Percentiles rank a stretch among this genome's conserved stretches.
phyloP scores from a whole-genome alignment of 2,113 vertebrate genomes.

The Phocoena phocoena region DNA sequence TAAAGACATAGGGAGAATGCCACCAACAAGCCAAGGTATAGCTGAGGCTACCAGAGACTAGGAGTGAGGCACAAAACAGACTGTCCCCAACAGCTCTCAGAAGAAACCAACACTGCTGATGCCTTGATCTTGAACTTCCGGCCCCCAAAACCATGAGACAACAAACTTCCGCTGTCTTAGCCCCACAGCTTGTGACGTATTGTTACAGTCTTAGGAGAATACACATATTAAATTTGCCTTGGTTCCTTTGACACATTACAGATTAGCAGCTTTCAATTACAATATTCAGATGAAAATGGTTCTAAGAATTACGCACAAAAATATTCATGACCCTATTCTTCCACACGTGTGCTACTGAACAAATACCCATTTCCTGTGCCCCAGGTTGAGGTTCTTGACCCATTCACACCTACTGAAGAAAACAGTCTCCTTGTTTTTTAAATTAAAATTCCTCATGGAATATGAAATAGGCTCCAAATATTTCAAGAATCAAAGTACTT shows the following conservation, averaged over 20 bases:
- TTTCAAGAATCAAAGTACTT: slow-evolving; percentile 8
- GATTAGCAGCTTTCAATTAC: background rate
- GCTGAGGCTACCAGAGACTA: too few relatives aligned
- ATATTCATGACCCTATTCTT: background rate
- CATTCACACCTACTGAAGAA: background rate
- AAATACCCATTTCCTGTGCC: background rate
- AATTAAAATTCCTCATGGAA: slow-evolving; percentile 20
- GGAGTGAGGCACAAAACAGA: background rate
- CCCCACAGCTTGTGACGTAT: background rate
- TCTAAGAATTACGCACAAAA: background rate
- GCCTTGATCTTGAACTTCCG: background rate
- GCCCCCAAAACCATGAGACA: background rate
- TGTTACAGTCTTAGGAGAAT: background rate
- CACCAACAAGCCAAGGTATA: background rate
- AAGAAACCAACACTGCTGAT: background rate
- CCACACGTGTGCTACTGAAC: background rate
- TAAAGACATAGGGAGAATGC: background rate
- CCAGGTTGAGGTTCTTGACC: background rate
- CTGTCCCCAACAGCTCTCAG: too few relatives aligned
- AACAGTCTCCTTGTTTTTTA: background rate
- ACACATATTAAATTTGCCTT: too few relatives aligned
- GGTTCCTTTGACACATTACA: background rate
- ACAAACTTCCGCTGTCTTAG: background rate
- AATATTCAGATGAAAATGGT: background rate
- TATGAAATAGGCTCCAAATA: background rate